Evolutionary conservation across 2,888 invertebrate genomes (phyloP), one percentile per base, ranked within the genome.

Genomic region (Congeria kusceri): DNA sequence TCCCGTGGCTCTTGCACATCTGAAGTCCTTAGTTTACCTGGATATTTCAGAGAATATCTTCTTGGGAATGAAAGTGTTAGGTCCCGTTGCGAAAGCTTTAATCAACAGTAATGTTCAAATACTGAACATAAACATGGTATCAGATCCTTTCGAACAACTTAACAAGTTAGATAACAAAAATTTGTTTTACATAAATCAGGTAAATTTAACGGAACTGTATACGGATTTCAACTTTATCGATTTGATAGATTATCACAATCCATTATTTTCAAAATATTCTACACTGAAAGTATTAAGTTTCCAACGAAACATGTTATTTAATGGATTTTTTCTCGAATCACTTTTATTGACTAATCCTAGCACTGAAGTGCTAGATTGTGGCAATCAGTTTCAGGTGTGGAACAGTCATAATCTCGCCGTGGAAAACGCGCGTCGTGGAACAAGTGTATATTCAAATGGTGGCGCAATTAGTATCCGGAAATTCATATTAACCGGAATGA

Each of bases 281-380:
- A 59, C 83, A 4, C 20, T 83, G 5, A 62, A 58, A 66, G 15
- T 23, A n/a, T 32, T 79, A 23, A 67, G 65, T n/a, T 27, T 83
- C 53, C 73, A 67, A 39, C 27, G 28, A 25, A 83, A 83, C 44
- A 64, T 67, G 25, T 28, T 83, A n/a, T 83, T 83, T 61, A 32
- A 32, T 32, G 70, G 67, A 3, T 44, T 79, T 1, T 79, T 70
- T 46, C 15, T 79, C 49, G 44, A 73, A 15, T 70, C 73, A 57
- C 64, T 65, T 0, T 29, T 83, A 11, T 83, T 77, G 59, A 74
- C 71, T 23, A 76, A 76, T 39, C 72, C 67, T 4, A 67, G 59
- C 49, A 23, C 79, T 9, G 62, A 67, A 20, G 47, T 70, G 15
- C 64, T 82, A 20, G 76, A 82, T 59, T 76, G 69, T 5, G 70